These are phyloP conservation scores for Cheilosia grossa DNA, from an alignment of 2,888 invertebrate species.

Conservation along the genomic window DNA sequence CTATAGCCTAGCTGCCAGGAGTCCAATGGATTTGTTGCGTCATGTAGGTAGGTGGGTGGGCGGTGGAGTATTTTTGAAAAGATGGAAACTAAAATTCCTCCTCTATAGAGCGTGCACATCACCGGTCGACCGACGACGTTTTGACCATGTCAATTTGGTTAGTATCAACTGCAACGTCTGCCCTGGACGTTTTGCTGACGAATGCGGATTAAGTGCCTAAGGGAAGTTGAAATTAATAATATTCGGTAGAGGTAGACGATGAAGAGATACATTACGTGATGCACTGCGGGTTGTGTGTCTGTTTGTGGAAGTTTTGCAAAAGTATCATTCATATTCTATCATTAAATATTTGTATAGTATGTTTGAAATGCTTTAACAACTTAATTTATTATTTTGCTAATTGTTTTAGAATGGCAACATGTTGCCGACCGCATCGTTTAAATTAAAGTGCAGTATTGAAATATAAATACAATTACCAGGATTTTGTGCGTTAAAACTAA, in stretches of 20 bases:
- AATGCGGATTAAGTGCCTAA: slow-evolving; percentile 42
- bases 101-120: background rate
- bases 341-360: too few species aligned
- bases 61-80: slow-evolving; percentile 14
- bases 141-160: slow-evolving; percentile 40
- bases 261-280: slow-evolving; percentile 2
- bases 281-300: background rate
- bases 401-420: background rate
- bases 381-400: background rate
- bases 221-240: slow-evolving; percentile 36
- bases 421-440: background rate
- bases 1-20: background rate
- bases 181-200: slow-evolving; percentile 23
- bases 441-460: background rate
- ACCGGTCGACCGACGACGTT: background rate
- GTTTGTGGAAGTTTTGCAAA: background rate
- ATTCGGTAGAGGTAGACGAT: slow-evolving; percentile 25
- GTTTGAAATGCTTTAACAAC: too few species aligned
- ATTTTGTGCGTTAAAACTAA: too few species aligned
- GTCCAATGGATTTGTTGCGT: slow-evolving; percentile 45
- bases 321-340: background rate
- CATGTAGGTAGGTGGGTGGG: slow-evolving; percentile 1
- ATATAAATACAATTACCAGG: too few species aligned
- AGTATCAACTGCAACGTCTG: slow-evolving; percentile 2
- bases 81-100: slow-evolving; percentile 33